phyloP scores from a whole-genome alignment of 1,140 invertebrate species.

The Drosophila pandora region DNA sequence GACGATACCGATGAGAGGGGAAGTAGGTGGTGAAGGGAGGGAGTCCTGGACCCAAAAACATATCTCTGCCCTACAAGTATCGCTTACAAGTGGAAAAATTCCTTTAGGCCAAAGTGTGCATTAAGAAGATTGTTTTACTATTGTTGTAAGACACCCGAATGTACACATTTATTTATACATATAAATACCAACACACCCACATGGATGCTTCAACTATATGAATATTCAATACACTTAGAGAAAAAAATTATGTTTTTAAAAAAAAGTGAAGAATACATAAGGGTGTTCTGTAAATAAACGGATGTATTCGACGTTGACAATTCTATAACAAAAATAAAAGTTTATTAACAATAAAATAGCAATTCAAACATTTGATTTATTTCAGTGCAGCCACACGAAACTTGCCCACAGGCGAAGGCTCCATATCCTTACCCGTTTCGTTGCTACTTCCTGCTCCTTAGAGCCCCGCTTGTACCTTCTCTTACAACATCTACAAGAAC shows the following conservation, averaged over 20 bases:
- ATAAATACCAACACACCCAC: conserved; percentile 21
- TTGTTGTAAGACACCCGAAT: conserved; percentile 72
- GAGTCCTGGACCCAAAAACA: conserved; percentile 23
- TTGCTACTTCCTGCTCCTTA: conserved; percentile 32
- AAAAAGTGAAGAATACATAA: neutral
- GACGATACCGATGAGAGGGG: conserved; percentile 44
- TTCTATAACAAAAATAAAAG: too few species aligned
- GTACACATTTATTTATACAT: conserved; percentile 42
- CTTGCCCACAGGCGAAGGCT: conserved; percentile 47
- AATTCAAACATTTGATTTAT: neutral
- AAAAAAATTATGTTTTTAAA: conserved; percentile 1
- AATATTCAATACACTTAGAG: conserved; percentile 52
- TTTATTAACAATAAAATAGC: neutral
- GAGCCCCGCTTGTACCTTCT: conserved; percentile 1
- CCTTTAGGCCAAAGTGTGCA: conserved; percentile 81
- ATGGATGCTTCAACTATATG: conserved; percentile 68
- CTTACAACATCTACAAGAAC: conserved; percentile 32
- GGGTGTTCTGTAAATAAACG: too few species aligned
- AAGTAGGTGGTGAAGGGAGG: conserved; percentile 5
- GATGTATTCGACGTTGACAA: too few species aligned
- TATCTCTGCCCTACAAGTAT: conserved; percentile 58
- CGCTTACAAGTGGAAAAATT: conserved; percentile 79
- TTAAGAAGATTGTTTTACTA: conserved; percentile 83
- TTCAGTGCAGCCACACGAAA: conserved; percentile 27
- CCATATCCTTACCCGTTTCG: conserved; percentile 25